Evolutionary conservation across 2,797 vertebrate species (phyloP).

Genomic region (Thamnophis elegans): DNA sequence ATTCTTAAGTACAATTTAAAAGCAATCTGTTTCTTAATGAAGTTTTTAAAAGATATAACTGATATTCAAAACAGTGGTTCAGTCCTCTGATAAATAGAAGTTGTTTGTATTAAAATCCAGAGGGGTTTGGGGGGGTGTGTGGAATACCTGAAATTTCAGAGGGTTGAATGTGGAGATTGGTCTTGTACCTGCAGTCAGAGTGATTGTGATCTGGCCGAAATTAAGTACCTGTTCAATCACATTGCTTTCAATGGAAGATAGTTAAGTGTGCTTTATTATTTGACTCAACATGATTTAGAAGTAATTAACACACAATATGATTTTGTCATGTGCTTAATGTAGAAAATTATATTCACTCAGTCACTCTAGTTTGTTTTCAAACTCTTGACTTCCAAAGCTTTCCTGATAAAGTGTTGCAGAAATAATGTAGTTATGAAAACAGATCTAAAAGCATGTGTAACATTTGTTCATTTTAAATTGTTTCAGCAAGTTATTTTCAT

Average conservation of each 20-base stretch:
- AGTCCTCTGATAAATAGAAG: background rate
- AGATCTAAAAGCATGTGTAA: background rate
- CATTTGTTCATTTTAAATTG: background rate
- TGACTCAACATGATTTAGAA: background rate
- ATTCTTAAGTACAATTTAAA: background rate
- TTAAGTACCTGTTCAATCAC: background rate
- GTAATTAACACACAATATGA: background rate
- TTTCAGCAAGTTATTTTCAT: background rate
- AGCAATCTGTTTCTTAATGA: background rate
- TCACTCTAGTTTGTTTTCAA: background rate
- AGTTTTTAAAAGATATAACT: background rate
- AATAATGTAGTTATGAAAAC: background rate
- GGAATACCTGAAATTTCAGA: background rate
- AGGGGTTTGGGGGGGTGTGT: background rate
- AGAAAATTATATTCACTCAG: background rate
- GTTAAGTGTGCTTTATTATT: background rate
- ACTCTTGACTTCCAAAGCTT: background rate
- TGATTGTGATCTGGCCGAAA: background rate
- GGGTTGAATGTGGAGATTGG: background rate
- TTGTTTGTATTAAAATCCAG: background rate
- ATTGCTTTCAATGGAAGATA: background rate
- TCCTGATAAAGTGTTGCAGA: background rate
- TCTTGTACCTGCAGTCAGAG: background rate
- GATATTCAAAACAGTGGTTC: background rate
- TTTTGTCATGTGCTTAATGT: background rate